Evolutionary conservation across 2,113 vertebrate genomes (phyloP).

Genomic region (Nothobranchius kuhntae): DNA sequence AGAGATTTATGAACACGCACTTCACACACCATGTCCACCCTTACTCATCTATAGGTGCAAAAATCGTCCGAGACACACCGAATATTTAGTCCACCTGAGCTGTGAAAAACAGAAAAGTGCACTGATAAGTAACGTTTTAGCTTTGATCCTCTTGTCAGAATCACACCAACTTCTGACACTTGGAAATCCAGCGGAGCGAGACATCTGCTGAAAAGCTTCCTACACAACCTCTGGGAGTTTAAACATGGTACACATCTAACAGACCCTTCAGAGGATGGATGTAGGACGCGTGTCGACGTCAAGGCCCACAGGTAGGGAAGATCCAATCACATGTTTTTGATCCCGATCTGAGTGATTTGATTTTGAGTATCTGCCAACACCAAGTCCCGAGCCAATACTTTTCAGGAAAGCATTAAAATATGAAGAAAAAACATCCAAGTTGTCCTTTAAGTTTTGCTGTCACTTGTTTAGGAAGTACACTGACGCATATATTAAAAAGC

Average conservation of each 20-base stretch:
- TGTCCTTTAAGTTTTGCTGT: no score
- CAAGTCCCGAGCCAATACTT: no score
- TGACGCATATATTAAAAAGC: no score
- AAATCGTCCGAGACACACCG: not conserved
- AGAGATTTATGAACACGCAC: conserved; percentile 8
- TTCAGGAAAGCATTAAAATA: no score
- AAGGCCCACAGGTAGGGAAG: no score
- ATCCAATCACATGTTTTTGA: no score
- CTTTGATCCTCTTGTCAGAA: conserved; percentile 9
- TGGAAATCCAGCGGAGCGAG: conserved; percentile 19
- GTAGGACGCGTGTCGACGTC: no score
- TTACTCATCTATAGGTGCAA: not conserved
- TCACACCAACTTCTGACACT: conserved; percentile 1
- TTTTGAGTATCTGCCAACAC: no score
- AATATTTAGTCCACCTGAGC: not conserved
- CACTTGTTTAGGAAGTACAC: no score
- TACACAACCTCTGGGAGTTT: conserved; percentile 26
- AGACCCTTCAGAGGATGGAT: not conserved
- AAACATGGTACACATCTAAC: conserved; percentile 10
- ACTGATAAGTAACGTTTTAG: not conserved
- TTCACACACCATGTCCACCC: not conserved
- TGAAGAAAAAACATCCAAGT: no score
- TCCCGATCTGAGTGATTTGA: no score
- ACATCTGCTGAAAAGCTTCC: conserved; percentile 44
- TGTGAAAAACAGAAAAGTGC: not conserved